These are phyloP conservation scores for Eilema griseolum DNA, from an alignment of 2,888 invertebrate genomes.

Conservation along the genomic window DNA sequence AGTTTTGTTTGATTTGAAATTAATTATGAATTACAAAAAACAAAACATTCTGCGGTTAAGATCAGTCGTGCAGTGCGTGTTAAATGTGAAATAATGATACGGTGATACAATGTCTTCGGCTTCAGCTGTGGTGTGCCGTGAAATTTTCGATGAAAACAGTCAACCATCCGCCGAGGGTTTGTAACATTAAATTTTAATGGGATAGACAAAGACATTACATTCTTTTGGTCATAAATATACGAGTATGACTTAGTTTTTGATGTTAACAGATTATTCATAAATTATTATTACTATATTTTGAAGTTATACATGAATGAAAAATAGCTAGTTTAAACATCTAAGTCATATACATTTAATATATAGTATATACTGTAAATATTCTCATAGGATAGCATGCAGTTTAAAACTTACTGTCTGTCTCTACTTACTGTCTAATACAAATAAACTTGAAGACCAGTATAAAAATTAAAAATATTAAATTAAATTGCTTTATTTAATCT, in stretches of 20 bases:
- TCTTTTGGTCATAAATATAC: neutral
- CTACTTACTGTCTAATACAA: too few species aligned
- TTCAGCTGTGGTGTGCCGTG: conserved; percentile 91
- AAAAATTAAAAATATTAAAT: too few species aligned
- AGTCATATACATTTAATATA: neutral
- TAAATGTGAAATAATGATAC: conserved; percentile 64
- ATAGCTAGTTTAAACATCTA: neutral
- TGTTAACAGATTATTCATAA: neutral
- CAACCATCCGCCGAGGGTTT: conserved; percentile 94
- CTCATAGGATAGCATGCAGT: too few species aligned
- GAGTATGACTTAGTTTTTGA: neutral
- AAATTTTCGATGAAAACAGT: conserved; percentile 94
- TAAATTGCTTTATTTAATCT: too few species aligned
- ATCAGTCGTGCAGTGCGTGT: conserved; percentile 36
- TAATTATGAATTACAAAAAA: conserved; percentile 43
- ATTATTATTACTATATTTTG: neutral
- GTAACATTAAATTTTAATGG: conserved; percentile 53
- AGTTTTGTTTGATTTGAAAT: conserved; percentile 27
- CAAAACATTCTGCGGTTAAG: conserved; percentile 27
- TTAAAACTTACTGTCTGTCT: too few species aligned
- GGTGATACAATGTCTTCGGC: conserved; percentile 75
- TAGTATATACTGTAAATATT: too few species aligned
- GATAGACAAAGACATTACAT: neutral
- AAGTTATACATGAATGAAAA: too few species aligned
- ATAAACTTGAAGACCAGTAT: too few species aligned